Conservation (phyloP, 2,113 vertebrate species). For the Phylloscopus whistleri region DNA sequence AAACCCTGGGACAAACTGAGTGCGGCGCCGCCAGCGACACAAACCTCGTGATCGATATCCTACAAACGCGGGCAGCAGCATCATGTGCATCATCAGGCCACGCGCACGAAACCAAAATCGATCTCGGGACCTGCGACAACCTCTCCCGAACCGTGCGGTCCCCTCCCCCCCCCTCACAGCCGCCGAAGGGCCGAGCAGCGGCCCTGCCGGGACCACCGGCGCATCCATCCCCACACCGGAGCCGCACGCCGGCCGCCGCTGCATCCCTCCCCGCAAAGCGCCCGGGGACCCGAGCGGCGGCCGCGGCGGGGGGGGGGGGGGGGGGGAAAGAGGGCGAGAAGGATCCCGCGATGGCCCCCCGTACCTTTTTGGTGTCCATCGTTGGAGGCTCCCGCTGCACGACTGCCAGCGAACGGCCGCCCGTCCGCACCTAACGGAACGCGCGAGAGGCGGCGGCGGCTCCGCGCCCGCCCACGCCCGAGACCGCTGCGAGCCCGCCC, state of each 20-base stretch:
- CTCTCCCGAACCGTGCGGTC: fast-evolving
- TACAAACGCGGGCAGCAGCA: not conserved
- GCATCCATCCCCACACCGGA: not conserved
- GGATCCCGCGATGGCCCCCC: fast-evolving
- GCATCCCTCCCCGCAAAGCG: not conserved
- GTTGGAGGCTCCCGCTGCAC: not conserved
- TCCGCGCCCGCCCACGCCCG: not conserved
- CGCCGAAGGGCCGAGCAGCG: not conserved
- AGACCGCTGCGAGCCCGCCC: not conserved
- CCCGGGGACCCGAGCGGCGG: not conserved
- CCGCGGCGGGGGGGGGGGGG: not conserved
- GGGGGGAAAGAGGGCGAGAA: too few species aligned
- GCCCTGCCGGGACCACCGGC: not conserved
- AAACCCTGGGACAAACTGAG: not conserved
- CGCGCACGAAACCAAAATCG: not conserved
- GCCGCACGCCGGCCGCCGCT: not conserved
- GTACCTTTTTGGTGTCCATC: slow-evolving; percentile 43
- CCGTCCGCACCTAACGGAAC: not conserved
- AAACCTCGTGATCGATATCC: not conserved
- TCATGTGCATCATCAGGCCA: not conserved
- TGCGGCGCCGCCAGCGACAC: not conserved
- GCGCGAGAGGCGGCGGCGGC: not conserved
- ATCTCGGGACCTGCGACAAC: not conserved
- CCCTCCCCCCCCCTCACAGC: too few species aligned
- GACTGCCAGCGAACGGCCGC: not conserved